Conservation (phyloP, 2,888 invertebrate genomes). For the Thecophora atra region DNA sequence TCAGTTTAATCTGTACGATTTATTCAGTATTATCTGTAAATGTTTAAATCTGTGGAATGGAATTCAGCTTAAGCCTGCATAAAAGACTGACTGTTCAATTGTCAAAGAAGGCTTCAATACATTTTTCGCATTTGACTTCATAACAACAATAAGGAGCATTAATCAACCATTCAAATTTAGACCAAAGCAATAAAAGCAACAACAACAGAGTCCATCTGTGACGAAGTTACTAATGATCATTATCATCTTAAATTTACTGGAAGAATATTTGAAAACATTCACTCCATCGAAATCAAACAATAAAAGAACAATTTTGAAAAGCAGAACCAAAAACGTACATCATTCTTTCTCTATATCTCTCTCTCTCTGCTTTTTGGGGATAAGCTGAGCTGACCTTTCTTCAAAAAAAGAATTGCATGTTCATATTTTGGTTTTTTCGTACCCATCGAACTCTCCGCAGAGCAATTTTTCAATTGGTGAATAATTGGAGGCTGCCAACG, state of each 20-base stretch:
- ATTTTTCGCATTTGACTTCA: too few relatives aligned
- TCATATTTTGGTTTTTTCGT: conserved; percentile 15
- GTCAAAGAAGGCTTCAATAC: too few relatives aligned
- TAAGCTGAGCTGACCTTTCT: conserved; percentile 5
- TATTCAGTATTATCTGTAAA: too few relatives aligned
- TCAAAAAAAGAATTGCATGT: conserved; percentile 19
- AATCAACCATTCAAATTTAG: conserved; percentile 2
- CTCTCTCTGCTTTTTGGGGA: too few relatives aligned
- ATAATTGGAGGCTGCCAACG: conserved; percentile 59
- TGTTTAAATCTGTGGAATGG: too few relatives aligned
- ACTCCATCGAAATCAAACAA: conserved; percentile 23
- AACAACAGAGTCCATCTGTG: not conserved
- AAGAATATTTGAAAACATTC: conserved; percentile 28
- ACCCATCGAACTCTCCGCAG: conserved; percentile 53
- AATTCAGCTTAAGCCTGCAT: too few relatives aligned
- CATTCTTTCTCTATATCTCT: too few relatives aligned
- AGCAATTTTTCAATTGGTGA: conserved; percentile 65
- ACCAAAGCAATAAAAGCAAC: not conserved
- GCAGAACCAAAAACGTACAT: conserved; percentile 30
- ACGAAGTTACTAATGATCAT: conserved; percentile 38
- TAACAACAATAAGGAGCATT: conserved; percentile 14
- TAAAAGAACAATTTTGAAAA: conserved; percentile 29
- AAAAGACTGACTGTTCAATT: too few relatives aligned
- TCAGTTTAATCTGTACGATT: too few relatives aligned
- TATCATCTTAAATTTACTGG: conserved; percentile 42